Conservation (phyloP, 1,140 invertebrate genomes). For the Teleopsis dalmanni region DNA sequence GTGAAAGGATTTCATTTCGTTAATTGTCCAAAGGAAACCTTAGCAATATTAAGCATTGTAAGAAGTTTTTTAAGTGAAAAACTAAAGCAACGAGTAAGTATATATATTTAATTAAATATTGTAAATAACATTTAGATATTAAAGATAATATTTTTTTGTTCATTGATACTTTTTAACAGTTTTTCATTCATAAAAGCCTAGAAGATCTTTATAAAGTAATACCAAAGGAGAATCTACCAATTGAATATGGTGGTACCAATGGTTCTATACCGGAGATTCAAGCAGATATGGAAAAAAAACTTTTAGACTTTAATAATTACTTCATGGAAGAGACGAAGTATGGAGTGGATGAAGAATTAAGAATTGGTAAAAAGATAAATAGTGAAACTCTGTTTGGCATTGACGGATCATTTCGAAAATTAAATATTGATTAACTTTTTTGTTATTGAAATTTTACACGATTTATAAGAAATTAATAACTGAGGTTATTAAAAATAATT, state of each 20-base stretch:
- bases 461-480: no score
- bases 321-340: constrained; percentile 49
- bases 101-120: no score
- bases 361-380: constrained; percentile 46
- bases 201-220: constrained; percentile 40
- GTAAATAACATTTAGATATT: not conserved
- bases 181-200: constrained; percentile 18
- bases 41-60: constrained; percentile 30
- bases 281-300: constrained; percentile 48
- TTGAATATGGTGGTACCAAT: constrained; percentile 48
- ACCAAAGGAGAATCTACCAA: constrained; percentile 45
- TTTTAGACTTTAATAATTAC: constrained; percentile 44
- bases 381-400: constrained; percentile 49
- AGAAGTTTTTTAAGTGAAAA: constrained; percentile 45
- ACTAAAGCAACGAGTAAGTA: constrained; percentile 42
- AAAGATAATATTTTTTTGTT: not conserved
- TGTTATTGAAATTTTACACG: no score
- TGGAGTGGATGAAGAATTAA: constrained; percentile 49
- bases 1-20: constrained; percentile 46
- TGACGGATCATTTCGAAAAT: constrained; percentile 51
- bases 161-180: constrained; percentile 1
- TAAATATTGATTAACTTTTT: constrained; percentile 38
- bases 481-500: no score
- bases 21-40: constrained; percentile 43
- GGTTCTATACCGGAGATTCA: constrained; percentile 43